Conservation (phyloP, 1,140 invertebrate genomes). For the Lordiphosa mommai region DNA sequence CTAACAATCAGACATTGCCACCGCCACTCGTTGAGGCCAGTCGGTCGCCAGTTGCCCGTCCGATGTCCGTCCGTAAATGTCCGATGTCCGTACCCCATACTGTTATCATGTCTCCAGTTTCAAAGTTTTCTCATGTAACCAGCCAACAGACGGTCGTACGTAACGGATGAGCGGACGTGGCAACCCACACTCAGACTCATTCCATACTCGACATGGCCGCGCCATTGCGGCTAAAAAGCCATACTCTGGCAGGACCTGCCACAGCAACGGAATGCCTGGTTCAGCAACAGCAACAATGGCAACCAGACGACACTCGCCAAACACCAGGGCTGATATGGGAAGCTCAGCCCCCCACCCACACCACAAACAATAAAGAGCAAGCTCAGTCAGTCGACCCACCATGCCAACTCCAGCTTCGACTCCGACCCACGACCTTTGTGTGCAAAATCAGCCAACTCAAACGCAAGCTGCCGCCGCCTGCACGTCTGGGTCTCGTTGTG, state of each 20-base stretch:
- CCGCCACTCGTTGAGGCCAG: constrained; percentile 58
- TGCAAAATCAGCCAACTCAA: constrained; percentile 67
- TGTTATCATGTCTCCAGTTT: constrained; percentile 72
- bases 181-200: constrained; percentile 28
- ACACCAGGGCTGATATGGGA: constrained; percentile 56
- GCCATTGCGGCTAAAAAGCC: constrained; percentile 74
- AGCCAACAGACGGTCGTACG: constrained; percentile 44
- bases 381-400: constrained; percentile 21
- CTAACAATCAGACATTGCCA: constrained; percentile 75
- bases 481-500: constrained; percentile 65
- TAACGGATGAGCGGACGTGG: constrained; percentile 68
- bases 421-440: constrained; percentile 22
- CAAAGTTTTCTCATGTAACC: constrained; percentile 77
- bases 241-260: constrained; percentile 43
- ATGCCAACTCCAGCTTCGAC: background rate
- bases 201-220: constrained; percentile 24
- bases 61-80: constrained; percentile 46
- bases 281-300: constrained; percentile 48
- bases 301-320: constrained; percentile 69
- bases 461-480: constrained; percentile 54
- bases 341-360: constrained; percentile 36
- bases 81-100: constrained; percentile 48
- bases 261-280: constrained; percentile 60
- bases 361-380: constrained; percentile 50
- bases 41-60: constrained; percentile 46